Evolutionary conservation across 2,113 vertebrate species (phyloP).

Genomic region (Embiotoca jacksoni): DNA sequence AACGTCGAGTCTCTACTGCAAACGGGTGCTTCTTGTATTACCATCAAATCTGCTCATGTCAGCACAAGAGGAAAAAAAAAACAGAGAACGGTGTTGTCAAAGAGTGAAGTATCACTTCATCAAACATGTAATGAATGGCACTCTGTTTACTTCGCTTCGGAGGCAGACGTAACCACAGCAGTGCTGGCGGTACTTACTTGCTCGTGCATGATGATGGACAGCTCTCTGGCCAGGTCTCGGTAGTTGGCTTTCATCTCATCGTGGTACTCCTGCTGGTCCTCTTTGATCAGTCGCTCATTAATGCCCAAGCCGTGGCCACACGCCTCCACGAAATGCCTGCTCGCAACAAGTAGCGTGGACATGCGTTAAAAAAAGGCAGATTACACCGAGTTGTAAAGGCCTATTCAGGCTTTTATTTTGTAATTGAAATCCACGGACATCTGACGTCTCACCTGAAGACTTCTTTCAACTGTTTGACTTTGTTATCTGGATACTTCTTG

Average conservation of each 20-base stretch:
- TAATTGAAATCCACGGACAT: background rate
- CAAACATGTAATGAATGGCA: conserved; percentile 19
- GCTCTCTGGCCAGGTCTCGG: conserved; percentile 93
- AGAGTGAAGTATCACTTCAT: conserved; percentile 20
- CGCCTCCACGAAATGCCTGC: conserved; percentile 97
- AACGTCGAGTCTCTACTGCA: conserved; percentile 31
- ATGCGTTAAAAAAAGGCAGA: conserved; percentile 13
- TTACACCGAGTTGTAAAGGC: conserved; percentile 12
- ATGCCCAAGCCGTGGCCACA: conserved; percentile 93
- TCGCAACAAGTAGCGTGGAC: background rate
- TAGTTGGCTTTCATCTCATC: conserved; percentile 99
- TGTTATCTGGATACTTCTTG: conserved; percentile 97
- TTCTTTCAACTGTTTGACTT: conserved; percentile 96
- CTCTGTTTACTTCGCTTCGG: background rate
- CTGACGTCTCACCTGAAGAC: conserved; percentile 91
- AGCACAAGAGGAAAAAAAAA: conserved; percentile 80
- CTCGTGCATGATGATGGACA: conserved; percentile 98
- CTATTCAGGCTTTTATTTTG: background rate
- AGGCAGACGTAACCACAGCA: background rate
- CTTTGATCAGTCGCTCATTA: conserved; percentile 96
- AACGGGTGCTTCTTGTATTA: conserved; percentile 82
- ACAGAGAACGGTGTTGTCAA: conserved; percentile 74
- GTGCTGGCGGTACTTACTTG: conserved; percentile 83
- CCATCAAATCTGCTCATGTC: conserved; percentile 95
- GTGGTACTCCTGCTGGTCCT: conserved; percentile 97